Percentiles rank a stretch among this genome's conserved stretches.
Conservation (phyloP, 2,888 invertebrate genomes). For the Sericinus montela region DNA sequence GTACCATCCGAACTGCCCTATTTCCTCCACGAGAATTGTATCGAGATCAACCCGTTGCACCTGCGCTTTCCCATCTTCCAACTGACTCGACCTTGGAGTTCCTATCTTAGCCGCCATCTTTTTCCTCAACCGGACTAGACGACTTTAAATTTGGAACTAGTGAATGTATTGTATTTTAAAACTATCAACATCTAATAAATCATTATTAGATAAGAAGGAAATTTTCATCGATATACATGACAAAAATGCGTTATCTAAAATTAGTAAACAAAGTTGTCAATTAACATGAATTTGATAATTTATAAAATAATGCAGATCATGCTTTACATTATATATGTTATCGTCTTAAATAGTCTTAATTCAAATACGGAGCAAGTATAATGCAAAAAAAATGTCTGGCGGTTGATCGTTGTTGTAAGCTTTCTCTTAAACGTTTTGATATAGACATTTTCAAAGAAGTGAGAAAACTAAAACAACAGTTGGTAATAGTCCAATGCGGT, state of each 20-base stretch:
- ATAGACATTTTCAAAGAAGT: too few species aligned
- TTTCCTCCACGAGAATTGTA: slow-evolving; percentile 50
- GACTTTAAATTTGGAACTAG: slow-evolving; percentile 1
- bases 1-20: slow-evolving; percentile 59
- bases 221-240: neutral
- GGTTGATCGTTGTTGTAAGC: too few species aligned
- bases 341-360: too few species aligned
- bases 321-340: too few species aligned
- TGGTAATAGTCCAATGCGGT: too few species aligned
- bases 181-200: slow-evolving; percentile 4
- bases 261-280: too few species aligned
- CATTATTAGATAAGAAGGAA: slow-evolving; percentile 1
- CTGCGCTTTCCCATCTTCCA: slow-evolving; percentile 11
- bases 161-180: neutral
- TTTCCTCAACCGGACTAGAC: neutral
- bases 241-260: neutral
- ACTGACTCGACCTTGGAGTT: neutral
- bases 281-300: too few species aligned
- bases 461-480: too few species aligned
- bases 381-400: too few species aligned
- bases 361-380: too few species aligned
- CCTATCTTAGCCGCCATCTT: slow-evolving; percentile 1
- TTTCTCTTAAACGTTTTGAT: too few species aligned
- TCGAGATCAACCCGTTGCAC: slow-evolving; percentile 44
- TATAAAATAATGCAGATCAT: too few species aligned